Percentiles rank a stretch among this genome's conserved stretches.
Conservation (phyloP, 2,888 invertebrate genomes). For the Temnothorax unifasciatus region DNA sequence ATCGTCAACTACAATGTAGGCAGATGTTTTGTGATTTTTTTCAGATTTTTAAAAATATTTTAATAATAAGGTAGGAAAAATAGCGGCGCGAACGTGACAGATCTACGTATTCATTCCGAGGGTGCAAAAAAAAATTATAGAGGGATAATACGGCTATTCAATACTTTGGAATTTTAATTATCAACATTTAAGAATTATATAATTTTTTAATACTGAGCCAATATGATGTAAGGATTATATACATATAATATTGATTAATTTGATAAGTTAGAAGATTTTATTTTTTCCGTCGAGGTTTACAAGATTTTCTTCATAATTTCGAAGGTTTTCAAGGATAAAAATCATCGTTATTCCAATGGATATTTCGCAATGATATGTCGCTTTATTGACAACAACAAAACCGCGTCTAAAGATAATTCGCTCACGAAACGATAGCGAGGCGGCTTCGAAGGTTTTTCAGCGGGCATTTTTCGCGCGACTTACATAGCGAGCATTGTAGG, state of each 20-base stretch:
- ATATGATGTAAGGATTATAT: too few relatives aligned
- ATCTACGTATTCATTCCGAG: too few relatives aligned
- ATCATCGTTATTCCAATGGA: too few relatives aligned
- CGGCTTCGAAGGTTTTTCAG: background rate
- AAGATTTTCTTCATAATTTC: background rate
- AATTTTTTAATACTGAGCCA: too few relatives aligned
- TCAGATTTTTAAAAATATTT: too few relatives aligned
- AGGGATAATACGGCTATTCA: background rate
- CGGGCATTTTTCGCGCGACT: slow-evolving; percentile 63
- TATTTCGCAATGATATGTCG: too few relatives aligned
- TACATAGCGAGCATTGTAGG: slow-evolving; percentile 77
- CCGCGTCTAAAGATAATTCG: background rate
- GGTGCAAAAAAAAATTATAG: too few relatives aligned
- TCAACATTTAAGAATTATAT: too few relatives aligned
- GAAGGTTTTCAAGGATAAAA: background rate
- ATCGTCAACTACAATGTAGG: too few relatives aligned
- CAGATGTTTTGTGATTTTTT: too few relatives aligned
- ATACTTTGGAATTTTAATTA: background rate
- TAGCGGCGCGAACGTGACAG: too few relatives aligned
- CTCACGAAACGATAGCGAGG: background rate
- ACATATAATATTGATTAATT: background rate
- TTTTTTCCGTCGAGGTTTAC: background rate
- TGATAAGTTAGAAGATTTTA: background rate
- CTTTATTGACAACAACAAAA: background rate
- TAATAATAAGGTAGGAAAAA: too few relatives aligned